Base-by-base conservation (phyloP, 2,797 vertebrate genomes). In the Micropoecilia bifurca region DNA sequence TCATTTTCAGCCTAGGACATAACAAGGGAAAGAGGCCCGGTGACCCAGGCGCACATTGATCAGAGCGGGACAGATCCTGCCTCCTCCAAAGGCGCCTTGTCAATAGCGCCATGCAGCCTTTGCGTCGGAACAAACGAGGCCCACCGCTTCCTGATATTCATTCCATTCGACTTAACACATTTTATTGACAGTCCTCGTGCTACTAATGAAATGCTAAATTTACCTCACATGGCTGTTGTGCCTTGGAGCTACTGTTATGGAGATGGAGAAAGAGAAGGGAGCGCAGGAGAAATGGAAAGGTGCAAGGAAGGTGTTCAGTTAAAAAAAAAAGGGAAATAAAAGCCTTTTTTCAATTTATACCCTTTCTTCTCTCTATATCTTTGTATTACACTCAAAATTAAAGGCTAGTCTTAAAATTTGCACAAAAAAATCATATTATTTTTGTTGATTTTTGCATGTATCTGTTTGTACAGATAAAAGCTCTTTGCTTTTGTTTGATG, bases 151-250 rank as follows among this genome's bases (percentile, higher is more conserved):
- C 92, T 94, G 92, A 94, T 94, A 94, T 95, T 95, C 95, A 95
- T 96, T 96, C 95, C 94, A 95, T 96, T 95, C 93, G 89, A 96
- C 96, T 96, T 95, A 96, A 96, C 96, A 96, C 96, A 95, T 95
- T 96, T 95, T 95, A 96, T 95, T 96, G 96, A 96, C 96, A 96
- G 95, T 82, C 92, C 92, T 93, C 87, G 92, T 91, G 95, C 93
- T 95, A 91, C 94, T 96, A 96, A 96, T 96, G 95, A 96, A 96
- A 96, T 95, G 95, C 95, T 96, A 95, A 95, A 96, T 96, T 94
- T 95, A 96, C 95, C 95, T 96, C 93, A 90, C 81, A 87, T 90
- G 93, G 94, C 94, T 92, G 93, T 92, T 85, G 91, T 94, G 94
- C 94, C 95, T 94, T 63, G 88, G 91, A 86, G 95, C 95, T 91